A percentile compares a stretch with the other conserved stretches of the same genome.
These are phyloP conservation scores for Engystomops pustulosus DNA, from an alignment of 2,113 vertebrate genomes.

Conservation along the genomic window DNA sequence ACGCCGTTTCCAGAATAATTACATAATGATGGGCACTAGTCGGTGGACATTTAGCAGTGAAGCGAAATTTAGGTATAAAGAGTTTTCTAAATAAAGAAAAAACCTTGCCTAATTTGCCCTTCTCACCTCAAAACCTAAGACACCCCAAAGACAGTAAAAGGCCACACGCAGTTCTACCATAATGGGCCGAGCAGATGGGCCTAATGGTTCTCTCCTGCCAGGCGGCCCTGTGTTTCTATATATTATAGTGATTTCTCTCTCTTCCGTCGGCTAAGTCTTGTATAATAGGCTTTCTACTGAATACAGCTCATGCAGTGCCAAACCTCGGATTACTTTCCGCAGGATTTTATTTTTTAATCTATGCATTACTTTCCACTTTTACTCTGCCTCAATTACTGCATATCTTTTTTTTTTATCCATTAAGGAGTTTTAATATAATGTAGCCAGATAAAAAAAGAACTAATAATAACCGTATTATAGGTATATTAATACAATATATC, in stretches of 20 bases:
- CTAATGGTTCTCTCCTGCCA: constrained; percentile 16
- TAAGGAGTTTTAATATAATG: constrained; percentile 18
- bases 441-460: not conserved
- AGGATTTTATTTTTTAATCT: constrained; percentile 23
- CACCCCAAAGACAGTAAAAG: not conserved
- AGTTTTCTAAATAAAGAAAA: not conserved
- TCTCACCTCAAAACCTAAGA: not conserved
- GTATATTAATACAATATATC: not conserved
- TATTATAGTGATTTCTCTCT: constrained; percentile 26
- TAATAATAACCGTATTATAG: constrained; percentile 16
- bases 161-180: not conserved
- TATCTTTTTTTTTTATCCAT: not conserved
- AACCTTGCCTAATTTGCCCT: not conserved
- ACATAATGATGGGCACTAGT: too few species aligned
- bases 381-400: constrained; percentile 12
- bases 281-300: constrained; percentile 37
- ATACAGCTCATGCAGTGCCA: constrained; percentile 26
- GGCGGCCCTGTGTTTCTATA: not conserved
- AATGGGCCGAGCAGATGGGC: not conserved
- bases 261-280: constrained; percentile 25
- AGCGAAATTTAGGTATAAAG: too few species aligned
- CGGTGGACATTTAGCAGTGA: too few species aligned
- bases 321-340: constrained; percentile 32
- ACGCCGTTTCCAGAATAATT: too few species aligned
- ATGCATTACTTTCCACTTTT: constrained; percentile 26